Evolutionary conservation across 2,113 vertebrate genomes (phyloP).

Genomic region (Tragelaphus strepsiceros): DNA sequence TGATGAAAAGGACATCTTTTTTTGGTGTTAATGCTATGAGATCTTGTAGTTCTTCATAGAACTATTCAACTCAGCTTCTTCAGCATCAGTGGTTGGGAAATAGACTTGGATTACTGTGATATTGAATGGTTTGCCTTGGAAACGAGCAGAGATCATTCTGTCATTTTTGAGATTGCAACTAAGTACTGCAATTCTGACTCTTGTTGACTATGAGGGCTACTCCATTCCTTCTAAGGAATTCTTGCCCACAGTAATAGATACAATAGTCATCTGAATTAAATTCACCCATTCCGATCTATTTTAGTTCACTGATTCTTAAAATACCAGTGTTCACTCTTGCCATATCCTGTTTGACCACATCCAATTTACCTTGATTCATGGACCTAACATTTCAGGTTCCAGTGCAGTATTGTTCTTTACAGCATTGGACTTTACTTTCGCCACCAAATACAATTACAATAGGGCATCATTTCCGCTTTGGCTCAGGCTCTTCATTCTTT

Average conservation of each 20-base stretch:
- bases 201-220: background rate
- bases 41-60: background rate
- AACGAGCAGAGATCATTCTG: background rate
- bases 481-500: background rate
- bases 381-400: background rate
- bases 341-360: background rate
- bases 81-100: background rate
- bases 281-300: fast-evolving
- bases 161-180: background rate
- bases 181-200: background rate
- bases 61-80: background rate
- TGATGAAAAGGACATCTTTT: background rate
- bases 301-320: background rate
- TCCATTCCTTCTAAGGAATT: background rate
- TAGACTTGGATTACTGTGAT: background rate
- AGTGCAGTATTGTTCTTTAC: background rate
- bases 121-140: background rate
- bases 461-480: background rate
- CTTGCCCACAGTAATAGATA: background rate
- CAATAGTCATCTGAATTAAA: background rate
- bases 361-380: background rate
- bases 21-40: background rate
- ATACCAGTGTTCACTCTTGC: background rate
- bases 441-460: background rate
- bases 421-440: background rate